Evolutionary conservation across 2,888 invertebrate species (phyloP).

Genomic region (Yponomeuta evonymella): DNA sequence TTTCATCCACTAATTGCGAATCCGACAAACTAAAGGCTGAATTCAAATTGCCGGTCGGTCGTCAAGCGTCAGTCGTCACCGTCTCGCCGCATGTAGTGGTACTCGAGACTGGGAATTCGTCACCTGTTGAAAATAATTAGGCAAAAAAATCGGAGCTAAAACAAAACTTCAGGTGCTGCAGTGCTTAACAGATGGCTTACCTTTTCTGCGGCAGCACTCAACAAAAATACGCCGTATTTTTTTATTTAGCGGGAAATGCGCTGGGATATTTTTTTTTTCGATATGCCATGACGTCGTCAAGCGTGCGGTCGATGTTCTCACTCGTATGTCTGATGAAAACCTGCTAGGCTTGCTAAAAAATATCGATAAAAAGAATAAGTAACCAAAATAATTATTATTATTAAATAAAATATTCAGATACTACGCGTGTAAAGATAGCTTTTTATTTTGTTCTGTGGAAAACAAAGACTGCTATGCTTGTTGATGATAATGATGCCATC

Average conservation of each 20-base stretch:
- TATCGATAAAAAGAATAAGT: too few species aligned
- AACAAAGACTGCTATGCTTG: too few species aligned
- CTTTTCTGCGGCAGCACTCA: constrained; percentile 1
- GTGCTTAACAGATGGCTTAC: constrained; percentile 53
- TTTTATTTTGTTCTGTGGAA: too few species aligned
- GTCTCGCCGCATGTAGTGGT: constrained; percentile 55
- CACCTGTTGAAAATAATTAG: constrained; percentile 77
- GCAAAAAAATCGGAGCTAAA: constrained; percentile 71
- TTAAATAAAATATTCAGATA: too few species aligned
- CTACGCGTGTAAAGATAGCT: too few species aligned
- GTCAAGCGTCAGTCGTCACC: constrained; percentile 46
- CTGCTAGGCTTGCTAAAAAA: too few species aligned
- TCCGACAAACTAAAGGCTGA: constrained; percentile 53
- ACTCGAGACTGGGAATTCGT: constrained; percentile 71
- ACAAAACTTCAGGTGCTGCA: constrained; percentile 68
- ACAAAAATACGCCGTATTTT: not conserved
- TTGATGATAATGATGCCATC: too few species aligned
- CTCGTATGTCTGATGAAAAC: too few species aligned
- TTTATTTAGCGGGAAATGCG: not conserved
- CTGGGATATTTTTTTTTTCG: not conserved
- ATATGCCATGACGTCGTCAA: too few species aligned
- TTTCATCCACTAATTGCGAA: constrained; percentile 53
- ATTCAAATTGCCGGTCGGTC: constrained; percentile 33
- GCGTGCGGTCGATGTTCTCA: too few species aligned
- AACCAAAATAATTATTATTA: too few species aligned